phyloP scores from a whole-genome alignment of 2,888 invertebrate species.

The Ectemnius cavifrons region DNA sequence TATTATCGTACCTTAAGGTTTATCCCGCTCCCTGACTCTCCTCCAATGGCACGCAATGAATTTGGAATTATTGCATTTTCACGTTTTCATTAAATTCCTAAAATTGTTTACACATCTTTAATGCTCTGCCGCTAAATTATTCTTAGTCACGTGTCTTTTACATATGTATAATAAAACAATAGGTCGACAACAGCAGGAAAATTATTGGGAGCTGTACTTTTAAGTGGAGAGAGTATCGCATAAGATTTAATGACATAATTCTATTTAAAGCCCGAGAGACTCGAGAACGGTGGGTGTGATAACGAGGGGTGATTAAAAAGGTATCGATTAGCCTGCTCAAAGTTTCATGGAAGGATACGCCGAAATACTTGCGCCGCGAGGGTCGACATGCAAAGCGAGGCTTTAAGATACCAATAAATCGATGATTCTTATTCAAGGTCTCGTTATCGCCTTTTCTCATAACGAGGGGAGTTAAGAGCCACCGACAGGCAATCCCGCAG shows the following conservation, averaged over 20 bases:
- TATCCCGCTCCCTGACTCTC: too few relatives aligned
- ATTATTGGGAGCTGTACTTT: too few relatives aligned
- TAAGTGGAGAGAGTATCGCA: not conserved
- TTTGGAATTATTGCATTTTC: too few relatives aligned
- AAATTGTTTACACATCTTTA: too few relatives aligned
- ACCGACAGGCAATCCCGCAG: not conserved
- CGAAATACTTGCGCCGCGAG: not conserved
- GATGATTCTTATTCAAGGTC: slow-evolving; percentile 36
- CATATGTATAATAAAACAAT: too few relatives aligned
- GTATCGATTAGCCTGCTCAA: not conserved
- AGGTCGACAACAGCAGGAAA: too few relatives aligned
- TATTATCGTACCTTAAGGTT: too few relatives aligned
- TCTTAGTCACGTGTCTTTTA: too few relatives aligned
- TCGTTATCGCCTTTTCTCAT: slow-evolving; percentile 49
- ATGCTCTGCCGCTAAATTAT: too few relatives aligned
- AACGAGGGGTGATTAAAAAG: slow-evolving; percentile 8
- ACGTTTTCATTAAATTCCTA: too few relatives aligned
- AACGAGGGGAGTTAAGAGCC: slow-evolving; percentile 30
- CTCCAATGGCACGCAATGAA: too few relatives aligned
- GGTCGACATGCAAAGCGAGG: slow-evolving; percentile 36
- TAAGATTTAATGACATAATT: not conserved
- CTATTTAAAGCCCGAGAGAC: not conserved
- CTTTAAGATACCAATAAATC: slow-evolving; percentile 50
- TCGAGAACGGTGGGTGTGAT: not conserved
- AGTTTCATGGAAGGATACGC: not conserved